Evolutionary conservation across 35 echinoderm and acorn worm genomes (phyloP).

Genomic region (Lytechinus pictus): DNA sequence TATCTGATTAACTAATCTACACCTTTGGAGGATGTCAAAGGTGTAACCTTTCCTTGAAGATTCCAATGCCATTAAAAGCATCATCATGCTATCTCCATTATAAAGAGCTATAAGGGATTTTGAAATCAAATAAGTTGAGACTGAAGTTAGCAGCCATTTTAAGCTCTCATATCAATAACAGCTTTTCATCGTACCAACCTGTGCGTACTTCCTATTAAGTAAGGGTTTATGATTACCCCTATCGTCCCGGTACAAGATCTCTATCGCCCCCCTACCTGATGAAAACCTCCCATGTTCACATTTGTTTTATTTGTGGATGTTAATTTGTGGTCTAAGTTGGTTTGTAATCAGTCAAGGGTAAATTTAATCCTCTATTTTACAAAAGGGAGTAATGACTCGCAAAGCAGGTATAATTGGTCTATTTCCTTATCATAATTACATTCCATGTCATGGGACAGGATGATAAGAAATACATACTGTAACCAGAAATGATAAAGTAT

Average conservation of each 20-base stretch:
- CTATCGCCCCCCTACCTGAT: slow-evolving; percentile 1
- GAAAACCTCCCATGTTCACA: slow-evolving; percentile 28
- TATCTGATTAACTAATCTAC: slow-evolving; percentile 1
- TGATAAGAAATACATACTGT: background rate
- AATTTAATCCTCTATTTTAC: background rate
- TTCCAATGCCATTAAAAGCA: background rate
- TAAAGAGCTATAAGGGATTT: background rate
- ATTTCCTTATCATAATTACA: background rate
- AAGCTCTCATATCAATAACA: slow-evolving; percentile 19
- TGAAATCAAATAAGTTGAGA: background rate
- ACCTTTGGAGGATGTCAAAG: background rate
- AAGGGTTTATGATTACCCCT: background rate
- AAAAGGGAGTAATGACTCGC: background rate
- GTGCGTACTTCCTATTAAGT: slow-evolving; percentile 41
- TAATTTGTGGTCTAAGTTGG: slow-evolving; percentile 31
- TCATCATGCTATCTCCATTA: background rate
- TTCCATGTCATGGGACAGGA: background rate
- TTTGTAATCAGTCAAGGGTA: slow-evolving; percentile 38
- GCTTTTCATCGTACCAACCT: slow-evolving; percentile 34
- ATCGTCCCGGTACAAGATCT: background rate
- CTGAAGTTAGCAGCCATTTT: background rate
- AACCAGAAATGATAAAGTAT: background rate
- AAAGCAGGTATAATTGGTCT: background rate
- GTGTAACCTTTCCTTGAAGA: background rate
- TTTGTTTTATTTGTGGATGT: background rate